phyloP scores from a whole-genome alignment of 2,797 vertebrate genomes.

The Micropoecilia bifurca region DNA sequence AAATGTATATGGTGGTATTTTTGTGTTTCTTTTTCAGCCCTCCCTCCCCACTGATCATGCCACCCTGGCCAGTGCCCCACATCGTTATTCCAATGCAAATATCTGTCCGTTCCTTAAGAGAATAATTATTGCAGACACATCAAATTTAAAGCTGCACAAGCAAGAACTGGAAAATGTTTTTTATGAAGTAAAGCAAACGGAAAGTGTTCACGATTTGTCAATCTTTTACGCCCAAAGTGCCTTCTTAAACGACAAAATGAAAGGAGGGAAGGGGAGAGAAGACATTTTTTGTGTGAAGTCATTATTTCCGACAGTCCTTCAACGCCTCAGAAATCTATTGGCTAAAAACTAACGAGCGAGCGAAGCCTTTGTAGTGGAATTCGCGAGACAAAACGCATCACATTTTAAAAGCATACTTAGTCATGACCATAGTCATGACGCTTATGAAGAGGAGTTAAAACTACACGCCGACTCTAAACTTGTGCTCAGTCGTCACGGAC shows the following conservation, averaged over 20 bases:
- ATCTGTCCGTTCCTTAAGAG: background rate
- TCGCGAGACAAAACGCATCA: constrained; percentile 19
- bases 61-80: background rate
- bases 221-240: background rate
- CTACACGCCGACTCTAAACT: background rate
- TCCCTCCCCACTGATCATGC: background rate
- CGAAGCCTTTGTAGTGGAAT: constrained; percentile 56
- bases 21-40: background rate
- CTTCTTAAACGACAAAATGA: background rate
- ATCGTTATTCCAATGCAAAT: background rate
- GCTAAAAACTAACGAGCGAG: constrained; percentile 25
- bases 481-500: fast-evolving
- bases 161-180: background rate
- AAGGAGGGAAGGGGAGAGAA: background rate
- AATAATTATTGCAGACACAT: background rate
- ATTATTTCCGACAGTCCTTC: constrained; percentile 9
- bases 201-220: background rate
- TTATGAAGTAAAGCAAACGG: background rate
- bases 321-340: constrained; percentile 59
- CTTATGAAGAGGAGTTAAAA: background rate
- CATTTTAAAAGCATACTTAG: background rate
- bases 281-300: too few species aligned
- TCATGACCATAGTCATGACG: fast-evolving
- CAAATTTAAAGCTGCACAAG: background rate
- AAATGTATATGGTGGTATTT: background rate